Percentiles rank a stretch among this genome's conserved stretches.
Evolutionary conservation across 2,888 invertebrate species (phyloP).

Genomic region (Dyspetes luteomarginatus): DNA sequence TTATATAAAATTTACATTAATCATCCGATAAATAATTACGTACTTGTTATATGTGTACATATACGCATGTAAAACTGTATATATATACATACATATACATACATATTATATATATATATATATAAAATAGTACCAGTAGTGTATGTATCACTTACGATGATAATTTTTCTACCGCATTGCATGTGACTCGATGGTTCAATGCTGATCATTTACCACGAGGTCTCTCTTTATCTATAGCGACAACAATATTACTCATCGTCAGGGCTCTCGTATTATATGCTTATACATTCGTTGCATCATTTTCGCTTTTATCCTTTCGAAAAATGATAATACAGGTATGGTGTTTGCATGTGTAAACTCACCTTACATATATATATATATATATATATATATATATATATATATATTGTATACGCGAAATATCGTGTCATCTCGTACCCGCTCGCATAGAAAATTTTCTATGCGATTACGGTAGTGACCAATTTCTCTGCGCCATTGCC

Average conservation of each 20-base stretch:
- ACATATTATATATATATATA: too few species aligned
- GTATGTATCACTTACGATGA: constrained; percentile 20
- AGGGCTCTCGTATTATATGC: background rate
- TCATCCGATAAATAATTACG: constrained; percentile 22
- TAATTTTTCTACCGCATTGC: constrained; percentile 15
- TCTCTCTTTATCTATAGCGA: constrained; percentile 20
- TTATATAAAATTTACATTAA: too few species aligned
- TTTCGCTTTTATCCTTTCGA: background rate
- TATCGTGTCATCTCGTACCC: background rate
- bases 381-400: background rate
- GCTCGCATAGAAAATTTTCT: background rate
- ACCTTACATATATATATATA: background rate
- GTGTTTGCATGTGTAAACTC: background rate
- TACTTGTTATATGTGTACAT: too few species aligned
- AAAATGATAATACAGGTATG: constrained; percentile 27
- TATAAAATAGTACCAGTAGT: too few species aligned
- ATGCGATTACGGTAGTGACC: background rate
- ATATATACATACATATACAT: too few species aligned
- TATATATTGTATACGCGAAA: background rate
- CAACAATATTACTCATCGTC: constrained; percentile 54
- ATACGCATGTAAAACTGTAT: too few species aligned
- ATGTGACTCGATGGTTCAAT: constrained; percentile 32
- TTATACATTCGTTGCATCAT: constrained; percentile 43
- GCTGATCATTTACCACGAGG: constrained; percentile 24
- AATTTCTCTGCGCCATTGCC: background rate